phyloP scores from a whole-genome alignment of 2,888 invertebrate genomes.

The Ditylenchus weischeri region DNA sequence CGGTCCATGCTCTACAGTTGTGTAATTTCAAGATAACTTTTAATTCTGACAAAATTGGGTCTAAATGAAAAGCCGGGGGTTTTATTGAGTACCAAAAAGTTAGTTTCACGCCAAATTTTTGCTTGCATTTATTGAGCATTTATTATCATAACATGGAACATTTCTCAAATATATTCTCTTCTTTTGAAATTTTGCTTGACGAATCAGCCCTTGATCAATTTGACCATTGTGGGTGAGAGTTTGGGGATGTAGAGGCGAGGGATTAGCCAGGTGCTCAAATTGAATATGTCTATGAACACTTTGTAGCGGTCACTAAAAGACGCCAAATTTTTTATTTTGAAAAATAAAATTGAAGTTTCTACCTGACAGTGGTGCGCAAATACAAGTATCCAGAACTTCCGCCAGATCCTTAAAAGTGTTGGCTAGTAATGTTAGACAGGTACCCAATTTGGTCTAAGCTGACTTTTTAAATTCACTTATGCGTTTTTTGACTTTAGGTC shows the following conservation, averaged over 20 bases:
- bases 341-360: background rate
- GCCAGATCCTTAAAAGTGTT: conserved; percentile 71
- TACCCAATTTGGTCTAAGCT: too few species aligned
- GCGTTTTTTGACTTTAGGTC: background rate
- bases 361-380: conserved; percentile 91
- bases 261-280: conserved; percentile 89
- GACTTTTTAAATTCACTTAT: too few species aligned
- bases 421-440: background rate
- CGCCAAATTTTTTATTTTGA: background rate
- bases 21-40: too few species aligned
- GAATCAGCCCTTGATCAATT: conserved; percentile 16
- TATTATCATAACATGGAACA: too few species aligned
- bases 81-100: too few species aligned
- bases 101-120: too few species aligned
- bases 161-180: too few species aligned
- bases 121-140: too few species aligned
- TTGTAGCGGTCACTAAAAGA: conserved; percentile 86
- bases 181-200: too few species aligned
- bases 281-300: conserved; percentile 93
- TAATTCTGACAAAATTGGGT: too few species aligned
- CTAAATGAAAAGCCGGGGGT: too few species aligned
- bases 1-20: too few species aligned
- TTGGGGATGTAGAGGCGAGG: conserved; percentile 87
- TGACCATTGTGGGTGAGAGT: conserved; percentile 73
- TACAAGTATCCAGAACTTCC: conserved; percentile 98